A percentile compares a stretch with the other conserved stretches of the same genome.
Evolutionary conservation across 2,888 invertebrate genomes (phyloP).

Genomic region (Ernsta delagoae): DNA sequence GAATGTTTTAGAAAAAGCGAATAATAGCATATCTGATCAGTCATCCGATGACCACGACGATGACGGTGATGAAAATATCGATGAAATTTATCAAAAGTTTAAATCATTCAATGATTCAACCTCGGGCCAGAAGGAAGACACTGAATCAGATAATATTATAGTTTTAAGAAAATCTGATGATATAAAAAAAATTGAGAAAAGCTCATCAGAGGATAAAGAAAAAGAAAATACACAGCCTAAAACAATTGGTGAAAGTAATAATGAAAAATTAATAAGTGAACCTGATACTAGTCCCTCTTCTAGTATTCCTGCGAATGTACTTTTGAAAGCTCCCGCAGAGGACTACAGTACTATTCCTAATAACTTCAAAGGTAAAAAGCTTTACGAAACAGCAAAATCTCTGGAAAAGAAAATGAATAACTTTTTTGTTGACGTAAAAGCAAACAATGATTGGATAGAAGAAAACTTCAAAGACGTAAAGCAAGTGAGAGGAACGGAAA

Average conservation of each 20-base stretch:
- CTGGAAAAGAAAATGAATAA: not conserved
- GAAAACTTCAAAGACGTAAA: conserved; percentile 39
- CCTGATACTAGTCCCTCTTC: not conserved
- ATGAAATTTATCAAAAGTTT: conserved; percentile 21
- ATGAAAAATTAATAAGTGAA: not conserved
- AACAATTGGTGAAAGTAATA: not conserved
- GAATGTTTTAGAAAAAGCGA: not conserved
- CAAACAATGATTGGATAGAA: conserved; percentile 43
- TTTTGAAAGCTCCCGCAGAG: not conserved
- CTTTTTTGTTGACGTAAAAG: conserved; percentile 24
- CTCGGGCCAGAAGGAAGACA: conserved; percentile 17
- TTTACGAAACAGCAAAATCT: not conserved
- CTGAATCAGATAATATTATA: not conserved
- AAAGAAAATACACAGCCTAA: not conserved
- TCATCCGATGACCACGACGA: conserved; percentile 25
- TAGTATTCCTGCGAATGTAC: not conserved
- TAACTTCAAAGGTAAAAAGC: no score
- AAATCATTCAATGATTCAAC: conserved; percentile 22
- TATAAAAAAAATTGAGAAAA: not conserved
- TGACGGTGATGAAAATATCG: conserved; percentile 39
- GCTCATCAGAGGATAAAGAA: not conserved
- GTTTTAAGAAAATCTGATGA: not conserved
- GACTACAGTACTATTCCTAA: not conserved
- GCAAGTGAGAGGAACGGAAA: not conserved
- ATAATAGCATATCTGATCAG: not conserved